Evolutionary conservation across 1,140 invertebrate species (phyloP), one percentile per base, ranked within the genome.

Genomic region (Zaprionus ghesquierei): DNA sequence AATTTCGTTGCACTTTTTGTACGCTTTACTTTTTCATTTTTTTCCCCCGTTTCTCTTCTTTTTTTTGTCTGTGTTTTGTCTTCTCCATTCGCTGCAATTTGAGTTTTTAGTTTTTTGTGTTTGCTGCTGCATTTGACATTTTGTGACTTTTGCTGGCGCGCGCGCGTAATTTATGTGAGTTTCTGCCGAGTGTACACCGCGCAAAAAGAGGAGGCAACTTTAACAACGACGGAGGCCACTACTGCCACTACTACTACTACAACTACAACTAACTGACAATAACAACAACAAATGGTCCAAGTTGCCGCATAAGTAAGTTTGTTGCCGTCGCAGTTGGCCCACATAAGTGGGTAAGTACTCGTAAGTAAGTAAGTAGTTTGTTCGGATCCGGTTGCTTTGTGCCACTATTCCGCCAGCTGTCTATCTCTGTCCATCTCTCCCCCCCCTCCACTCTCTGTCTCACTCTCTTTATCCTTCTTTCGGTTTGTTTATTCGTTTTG

Each of bases 101-200:
- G 31, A 82, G 23, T 33, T 70, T n/a, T 69, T 75, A 62, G 18
- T 60, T 75, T n/a, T 69, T 74, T 50, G 49, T 58, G 41, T 77
- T 79, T 77, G 75, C 59, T 77, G 75, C 59, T 87, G 82, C 84
- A 84, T 87, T 80, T 87, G 84, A 89, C 82, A 87, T 89, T 87
- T 77, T 81, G 82, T 79, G 82, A 86, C 82, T 86, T 87, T 75
- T 82, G 82, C 75, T 64, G 62, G 78, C 73, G 65, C 81, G 72
- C 73, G 69, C 74, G 69, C 81, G 79, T 89, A 84, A 87, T 87
- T 87, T 87, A 87, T 87, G 82, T 79, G 84, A 89, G 82, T 87
- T 87, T 86, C 72, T 78, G 69, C 68, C n/a, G 69, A 70, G 82
- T 62, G 56, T 41, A 46, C 63, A 62, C 35, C 27, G 41, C 0